Conservation (phyloP, 1,140 invertebrate genomes). For the Drosophila trapezifrons region DNA sequence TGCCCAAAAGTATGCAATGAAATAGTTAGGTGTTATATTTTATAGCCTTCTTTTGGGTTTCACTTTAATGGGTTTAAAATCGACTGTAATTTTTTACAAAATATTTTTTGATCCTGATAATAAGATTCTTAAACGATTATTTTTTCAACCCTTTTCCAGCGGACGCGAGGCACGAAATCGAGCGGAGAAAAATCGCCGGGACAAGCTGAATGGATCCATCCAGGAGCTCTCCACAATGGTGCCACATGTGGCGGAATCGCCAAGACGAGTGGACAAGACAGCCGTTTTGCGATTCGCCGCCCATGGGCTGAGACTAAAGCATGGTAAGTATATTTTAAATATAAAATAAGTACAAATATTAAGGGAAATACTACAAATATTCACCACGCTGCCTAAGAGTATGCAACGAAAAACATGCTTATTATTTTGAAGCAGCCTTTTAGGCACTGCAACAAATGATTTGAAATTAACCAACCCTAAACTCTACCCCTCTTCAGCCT, state of each 20-base stretch:
- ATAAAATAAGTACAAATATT: too few relatives aligned
- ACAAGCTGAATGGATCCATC: slow-evolving; percentile 95
- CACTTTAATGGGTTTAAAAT: not conserved
- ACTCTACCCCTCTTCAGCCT: slow-evolving; percentile 75
- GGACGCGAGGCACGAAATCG: slow-evolving; percentile 91
- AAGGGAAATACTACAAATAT: too few relatives aligned
- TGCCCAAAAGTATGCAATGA: not conserved
- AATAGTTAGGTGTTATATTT: not conserved
- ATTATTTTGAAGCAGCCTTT: too few relatives aligned
- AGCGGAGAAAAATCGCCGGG: slow-evolving; percentile 94
- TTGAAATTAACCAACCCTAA: too few relatives aligned
- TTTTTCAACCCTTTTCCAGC: slow-evolving; percentile 86
- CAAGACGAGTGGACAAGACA: slow-evolving; percentile 94
- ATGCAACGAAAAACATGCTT: too few relatives aligned
- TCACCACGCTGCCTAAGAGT: too few relatives aligned
- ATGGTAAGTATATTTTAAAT: slow-evolving; percentile 56
- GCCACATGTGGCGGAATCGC: slow-evolving; percentile 91
- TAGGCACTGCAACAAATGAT: too few relatives aligned
- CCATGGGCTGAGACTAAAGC: slow-evolving; percentile 87
- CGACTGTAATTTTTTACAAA: not conserved
- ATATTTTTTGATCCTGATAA: not conserved
- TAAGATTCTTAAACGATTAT: not conserved
- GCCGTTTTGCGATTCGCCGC: slow-evolving; percentile 93
- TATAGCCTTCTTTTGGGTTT: slow-evolving; percentile 1
- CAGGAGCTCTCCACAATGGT: slow-evolving; percentile 92